Evolutionary conservation across 1,140 invertebrate genomes (phyloP), one percentile per base, ranked within the genome.

Genomic region (Drosophila triauraria): DNA sequence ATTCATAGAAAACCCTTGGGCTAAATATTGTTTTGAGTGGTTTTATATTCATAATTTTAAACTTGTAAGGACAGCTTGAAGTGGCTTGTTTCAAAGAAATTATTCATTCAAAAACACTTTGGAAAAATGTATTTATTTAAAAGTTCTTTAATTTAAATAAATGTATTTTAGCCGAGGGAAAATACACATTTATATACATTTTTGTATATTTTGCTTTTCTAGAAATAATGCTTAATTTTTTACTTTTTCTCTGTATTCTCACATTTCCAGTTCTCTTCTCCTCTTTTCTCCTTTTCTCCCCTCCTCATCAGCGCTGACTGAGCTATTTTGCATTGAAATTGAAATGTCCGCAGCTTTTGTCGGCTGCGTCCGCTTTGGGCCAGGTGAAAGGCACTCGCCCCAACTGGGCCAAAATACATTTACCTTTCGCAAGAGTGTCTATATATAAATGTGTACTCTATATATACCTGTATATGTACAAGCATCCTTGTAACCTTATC

Each of bases 261-360:
- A 9, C n/a, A 17, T 40, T 43, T n/a, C 3, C 15, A 44, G 6
- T n/a, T 32, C 4, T 51, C 27, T 10, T 67, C 43, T n/a, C 20
- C 65, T 20, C 20, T 6, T 54, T 27, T 12, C 32, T 23, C 27
- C 6, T 40, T 32, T 32, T 12, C 9, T 20, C 38, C 46, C 13
- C 13, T 40, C 44, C 10, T 32, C 68, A 42, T 32, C 38, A 25
- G 17, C 17, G 64, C 13, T 62, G 32, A 40, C 67, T 63, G 71
- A 72, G 76, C 79, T 82, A 78, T 88, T 88, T 88, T 90, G 77
- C 78, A 88, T 90, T 78, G 69, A 84, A 87, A 87, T 88, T 80
- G 80, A 88, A 88, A 80, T 88, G 85, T 81, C 74, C 67, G 40
- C 68, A 67, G 67, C 62, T 83, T 71, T 79, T 79, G 64, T 71